A percentile compares a stretch with the other conserved stretches of the same genome.
Conservation (phyloP, 1,140 invertebrate species). For the Euwallacea fornicatus region DNA sequence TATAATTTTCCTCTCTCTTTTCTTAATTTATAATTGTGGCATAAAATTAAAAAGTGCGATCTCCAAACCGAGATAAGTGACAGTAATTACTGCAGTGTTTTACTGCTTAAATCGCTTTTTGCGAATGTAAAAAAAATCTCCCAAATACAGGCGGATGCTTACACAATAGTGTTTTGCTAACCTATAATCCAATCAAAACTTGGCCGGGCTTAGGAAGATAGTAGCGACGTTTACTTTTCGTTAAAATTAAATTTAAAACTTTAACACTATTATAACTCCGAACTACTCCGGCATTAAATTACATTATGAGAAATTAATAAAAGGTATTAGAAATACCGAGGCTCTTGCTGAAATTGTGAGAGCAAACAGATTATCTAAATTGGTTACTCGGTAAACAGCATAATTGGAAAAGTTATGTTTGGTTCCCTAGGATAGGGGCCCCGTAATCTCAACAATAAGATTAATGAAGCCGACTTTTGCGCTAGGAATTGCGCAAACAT, state of each 20-base stretch:
- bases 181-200: neutral
- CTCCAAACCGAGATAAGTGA: slow-evolving; percentile 7
- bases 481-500: slow-evolving; percentile 23
- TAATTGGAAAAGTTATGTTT: slow-evolving; percentile 47
- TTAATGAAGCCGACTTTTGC: slow-evolving; percentile 20
- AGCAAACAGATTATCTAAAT: slow-evolving; percentile 49
- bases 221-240: neutral
- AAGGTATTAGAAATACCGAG: slow-evolving; percentile 39
- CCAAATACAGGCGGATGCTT: too few species aligned
- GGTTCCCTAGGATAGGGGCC: slow-evolving; percentile 9
- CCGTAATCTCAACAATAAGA: slow-evolving; percentile 23
- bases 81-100: too few species aligned
- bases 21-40: slow-evolving; percentile 29
- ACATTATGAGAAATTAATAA: slow-evolving; percentile 29
- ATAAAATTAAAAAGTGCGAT: slow-evolving; percentile 21
- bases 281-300: slow-evolving; percentile 18
- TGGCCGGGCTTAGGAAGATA: neutral
- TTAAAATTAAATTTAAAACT: slow-evolving; percentile 25
- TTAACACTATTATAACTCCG: slow-evolving; percentile 8
- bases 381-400: slow-evolving; percentile 48
- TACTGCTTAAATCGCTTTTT: too few species aligned
- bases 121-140: too few species aligned
- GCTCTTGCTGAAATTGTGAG: slow-evolving; percentile 42
- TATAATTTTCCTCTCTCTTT: slow-evolving; percentile 25
- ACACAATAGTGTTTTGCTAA: too few species aligned